Evolutionary conservation across 2,888 invertebrate genomes (phyloP), one percentile per base, ranked within the genome.

Genomic region (Ferrisia virgata): DNA sequence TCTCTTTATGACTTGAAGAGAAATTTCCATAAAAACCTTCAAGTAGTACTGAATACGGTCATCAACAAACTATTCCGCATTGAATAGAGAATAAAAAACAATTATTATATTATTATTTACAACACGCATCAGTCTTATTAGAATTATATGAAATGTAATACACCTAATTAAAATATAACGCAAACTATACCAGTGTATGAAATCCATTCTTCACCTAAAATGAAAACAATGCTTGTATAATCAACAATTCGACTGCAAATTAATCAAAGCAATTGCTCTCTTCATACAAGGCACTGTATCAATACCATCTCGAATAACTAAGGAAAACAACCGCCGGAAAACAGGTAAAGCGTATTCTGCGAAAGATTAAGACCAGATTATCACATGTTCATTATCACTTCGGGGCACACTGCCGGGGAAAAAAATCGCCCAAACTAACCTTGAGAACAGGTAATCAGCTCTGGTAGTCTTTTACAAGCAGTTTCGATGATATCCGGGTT

Each of bases 401-500:
- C 3, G 13, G 9, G n/a, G n/a, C n/a, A n/a, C 43, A 15, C 15
- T 1, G 11, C 2, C 15, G 3, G 11, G 43, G 15, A 43, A 43
- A 43, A 40, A 11, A 4, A 40, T 28, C 8, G 2, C 4, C n/a
- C 2, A 22, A 13, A 85, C 85, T 87, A 87, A 91, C 91, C 91
- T 90, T 95, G 96, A 90, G 95, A 91, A 86, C 96, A 93, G 13
- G 95, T 91, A 83, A 94, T 91, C 86, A 97, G 92, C 87, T 96
- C 96, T 0, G 96, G 93, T 79, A 98, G 90, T 88, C 93, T 93
- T 86, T 95, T 95, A 78, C 97, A 90, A 36, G 94, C 93, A 0
- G 94, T 92, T 86, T 92, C 91, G 0, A 95, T 92, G 53, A 97
- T 92, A 86, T 95, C 95, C 0, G 95, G 93, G 88, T 95, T 93